Base-by-base conservation (phyloP, 2,113 vertebrate species). In the Anoura caudifer region DNA sequence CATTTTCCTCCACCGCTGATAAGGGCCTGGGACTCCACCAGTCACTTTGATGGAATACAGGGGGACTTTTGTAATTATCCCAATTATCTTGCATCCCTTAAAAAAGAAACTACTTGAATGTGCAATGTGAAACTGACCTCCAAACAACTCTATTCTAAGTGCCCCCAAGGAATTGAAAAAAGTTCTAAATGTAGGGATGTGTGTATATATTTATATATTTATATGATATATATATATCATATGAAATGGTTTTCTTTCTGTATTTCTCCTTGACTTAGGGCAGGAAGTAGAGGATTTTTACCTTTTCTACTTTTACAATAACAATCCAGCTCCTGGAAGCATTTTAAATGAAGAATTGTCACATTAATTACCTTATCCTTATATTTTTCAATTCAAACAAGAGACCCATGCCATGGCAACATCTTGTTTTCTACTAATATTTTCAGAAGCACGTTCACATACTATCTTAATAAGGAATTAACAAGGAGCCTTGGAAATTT, bases 61-160 rank as follows among this genome's bases (percentile, higher is more conserved):
- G 77, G 90, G 54, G 65, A 63, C 67, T 2, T 89, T 20, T 79
- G 76, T 88, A 91, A 94, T 92, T 76, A 88, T 63, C 75, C 73
- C 79, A 85, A 96, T 95, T 96, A 97, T 95, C 85, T 87, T 63
- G 69, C 54, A 82, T 67, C 88, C 95, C 94, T 97, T 94, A 91
- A 97, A 96, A 98, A 97, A 97, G 92, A 96, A 97, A 97, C 83
- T 91, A 88, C 96, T 97, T 96, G 79, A 96, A 93, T 92, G 69
- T 31, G 80, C 73, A 54, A 95, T 69, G 85, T 43, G 38, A 91
- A 95, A 65, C 79, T 89, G 77, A 93, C 73, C 72, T 73, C 81
- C 41, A 87, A 95, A 95, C 89, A 91, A 79, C 33, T 33, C 43
- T 80, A 14, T 67, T 75, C 86, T 84, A 50, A 75, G 72, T 79